A percentile compares a stretch with the other conserved stretches of the same genome.
Conservation (phyloP, 2,113 vertebrate genomes). For the Lophius piscatorius region DNA sequence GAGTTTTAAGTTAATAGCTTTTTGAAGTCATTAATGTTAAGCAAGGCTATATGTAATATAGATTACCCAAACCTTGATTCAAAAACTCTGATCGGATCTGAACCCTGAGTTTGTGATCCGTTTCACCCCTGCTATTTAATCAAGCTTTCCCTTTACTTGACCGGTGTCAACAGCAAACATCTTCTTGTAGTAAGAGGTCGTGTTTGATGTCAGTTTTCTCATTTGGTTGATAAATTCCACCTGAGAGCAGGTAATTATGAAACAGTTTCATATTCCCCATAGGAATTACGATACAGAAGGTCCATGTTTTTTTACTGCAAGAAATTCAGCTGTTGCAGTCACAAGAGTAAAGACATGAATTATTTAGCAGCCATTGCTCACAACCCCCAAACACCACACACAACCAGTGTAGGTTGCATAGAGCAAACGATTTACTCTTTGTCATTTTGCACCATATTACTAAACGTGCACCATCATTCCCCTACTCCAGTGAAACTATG, state of each 20-base stretch:
- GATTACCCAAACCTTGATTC: too few relatives aligned
- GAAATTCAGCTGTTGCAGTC: slow-evolving; percentile 53
- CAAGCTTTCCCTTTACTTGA: not conserved
- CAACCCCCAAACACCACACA: slow-evolving; percentile 37
- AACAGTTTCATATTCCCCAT: slow-evolving; percentile 19
- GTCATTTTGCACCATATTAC: slow-evolving; percentile 20
- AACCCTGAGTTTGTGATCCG: not conserved
- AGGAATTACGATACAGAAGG: not conserved
- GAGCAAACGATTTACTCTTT: slow-evolving; percentile 38
- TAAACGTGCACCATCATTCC: not conserved
- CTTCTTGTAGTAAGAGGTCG: not conserved
- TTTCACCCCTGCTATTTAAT: too few relatives aligned
- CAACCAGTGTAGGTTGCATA: slow-evolving; percentile 44
- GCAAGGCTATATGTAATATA: too few relatives aligned
- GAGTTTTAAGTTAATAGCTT: too few relatives aligned
- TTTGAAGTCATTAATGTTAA: too few relatives aligned
- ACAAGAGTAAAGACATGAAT: slow-evolving; percentile 65
- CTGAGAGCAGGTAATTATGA: slow-evolving; percentile 7
- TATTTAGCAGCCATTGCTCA: slow-evolving; percentile 66
- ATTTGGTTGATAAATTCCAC: slow-evolving; percentile 7
- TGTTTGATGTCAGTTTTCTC: not conserved
- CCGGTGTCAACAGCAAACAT: not conserved
- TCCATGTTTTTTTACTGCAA: not conserved
- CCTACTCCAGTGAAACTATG: slow-evolving; percentile 22
- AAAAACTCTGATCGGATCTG: too few relatives aligned